phyloP scores from a whole-genome alignment of 2,888 invertebrate genomes.

The Ennomos quercinarius region DNA sequence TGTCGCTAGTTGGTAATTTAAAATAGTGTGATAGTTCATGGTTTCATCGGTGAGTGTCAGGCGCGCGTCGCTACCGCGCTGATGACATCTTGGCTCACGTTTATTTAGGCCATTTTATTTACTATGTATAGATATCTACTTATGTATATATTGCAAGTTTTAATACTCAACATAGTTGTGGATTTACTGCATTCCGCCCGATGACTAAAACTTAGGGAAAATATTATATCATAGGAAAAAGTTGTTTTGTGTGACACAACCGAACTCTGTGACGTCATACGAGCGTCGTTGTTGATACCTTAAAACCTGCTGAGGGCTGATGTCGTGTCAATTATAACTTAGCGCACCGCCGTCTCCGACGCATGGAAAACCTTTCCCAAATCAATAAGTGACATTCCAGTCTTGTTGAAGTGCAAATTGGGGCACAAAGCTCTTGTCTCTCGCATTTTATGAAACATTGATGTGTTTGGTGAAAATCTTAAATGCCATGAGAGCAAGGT shows the following conservation, averaged over 20 bases:
- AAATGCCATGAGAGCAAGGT: constrained; percentile 52
- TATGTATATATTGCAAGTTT: constrained; percentile 83
- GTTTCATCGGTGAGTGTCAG: constrained; percentile 64
- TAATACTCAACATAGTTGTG: constrained; percentile 86
- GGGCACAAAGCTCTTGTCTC: constrained; percentile 58
- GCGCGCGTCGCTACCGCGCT: constrained; percentile 57
- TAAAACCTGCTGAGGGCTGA: constrained; percentile 46
- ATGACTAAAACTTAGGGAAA: constrained; percentile 83
- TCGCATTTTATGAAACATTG: constrained; percentile 42
- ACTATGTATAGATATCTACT: constrained; percentile 78
- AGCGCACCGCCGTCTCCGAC: constrained; percentile 55
- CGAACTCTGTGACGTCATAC: constrained; percentile 60
- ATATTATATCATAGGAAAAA: constrained; percentile 69
- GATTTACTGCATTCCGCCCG: constrained; percentile 86
- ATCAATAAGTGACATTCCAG: constrained; percentile 83
- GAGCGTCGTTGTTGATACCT: constrained; percentile 55
- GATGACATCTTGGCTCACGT: constrained; percentile 69
- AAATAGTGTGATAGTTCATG: constrained; percentile 60
- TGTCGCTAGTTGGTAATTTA: constrained; percentile 74
- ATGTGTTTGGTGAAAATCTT: constrained; percentile 37
- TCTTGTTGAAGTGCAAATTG: constrained; percentile 79
- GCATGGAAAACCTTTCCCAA: constrained; percentile 73
- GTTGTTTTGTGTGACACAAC: constrained; percentile 66
- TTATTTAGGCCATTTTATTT: constrained; percentile 72
- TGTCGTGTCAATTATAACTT: constrained; percentile 62